Evolutionary conservation across 1,140 invertebrate species (phyloP), one percentile per base, ranked within the genome.

Genomic region (Ruditapes philippinarum): DNA sequence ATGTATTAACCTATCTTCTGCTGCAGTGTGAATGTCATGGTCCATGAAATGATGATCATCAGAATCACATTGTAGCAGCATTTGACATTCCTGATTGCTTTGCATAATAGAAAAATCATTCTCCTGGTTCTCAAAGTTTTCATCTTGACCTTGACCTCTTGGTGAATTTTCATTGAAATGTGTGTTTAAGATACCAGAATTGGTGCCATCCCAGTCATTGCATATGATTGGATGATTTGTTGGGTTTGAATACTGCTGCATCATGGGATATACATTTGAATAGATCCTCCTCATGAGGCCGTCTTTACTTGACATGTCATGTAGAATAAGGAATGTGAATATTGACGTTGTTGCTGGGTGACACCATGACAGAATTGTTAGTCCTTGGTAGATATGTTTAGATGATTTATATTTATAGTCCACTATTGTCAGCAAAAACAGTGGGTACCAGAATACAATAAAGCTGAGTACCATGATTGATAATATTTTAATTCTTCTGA

Each of bases 361-460:
- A 86, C 92, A 83, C 94, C 88, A 99, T 96, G 45, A 93, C 7
- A 95, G 31, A 25, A 95, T 92, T 62, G 94, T 95, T 45, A 94
- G 73, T 22, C 85, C 49, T 49, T 92, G 89, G 89, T 95, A 95
- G 9, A 90, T n/a, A 14, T 88, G 60, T 12, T 91, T 76, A 7
- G 92, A 88, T 45, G 89, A 90, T 36, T 62, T 60, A 83, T 92
- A 93, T 60, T 93, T 92, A 3, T 95, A 94, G 83, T 96, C 96
- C 31, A 96, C 91, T 17, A 97, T 97, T 36, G 98, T 98, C 82
- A 98, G 97, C 79, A 98, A 97, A 95, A 98, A 98, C 85, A 98
- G 96, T 31, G 98, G 98, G 88, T 98, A 98, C 98, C 98, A 98
- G 96, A 98, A 98, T 45, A 98, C 96, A 25, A 98, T 97, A 94